Evolutionary conservation across 64 coral and sea anemone genomes (phyloP).

Genomic region (Catalaphyllia jardinei): DNA sequence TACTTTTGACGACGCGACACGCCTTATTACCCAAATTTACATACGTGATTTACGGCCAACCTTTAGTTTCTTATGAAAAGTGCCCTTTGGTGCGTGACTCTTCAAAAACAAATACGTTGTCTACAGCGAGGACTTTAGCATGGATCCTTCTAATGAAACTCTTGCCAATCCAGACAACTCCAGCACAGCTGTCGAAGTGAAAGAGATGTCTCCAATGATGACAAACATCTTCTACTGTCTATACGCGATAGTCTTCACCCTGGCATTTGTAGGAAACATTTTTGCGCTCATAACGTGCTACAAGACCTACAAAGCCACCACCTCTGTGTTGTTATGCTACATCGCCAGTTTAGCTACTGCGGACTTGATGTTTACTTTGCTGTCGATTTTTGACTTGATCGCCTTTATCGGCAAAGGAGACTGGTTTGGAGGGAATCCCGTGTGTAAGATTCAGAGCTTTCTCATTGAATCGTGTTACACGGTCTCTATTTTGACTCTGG

Average conservation of each 20-base stretch:
- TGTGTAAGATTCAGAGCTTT: slow-evolving; percentile 78
- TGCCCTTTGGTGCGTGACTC: not conserved
- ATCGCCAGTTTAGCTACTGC: slow-evolving; percentile 79
- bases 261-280: slow-evolving; percentile 69
- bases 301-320: slow-evolving; percentile 58
- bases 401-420: slow-evolving; percentile 54
- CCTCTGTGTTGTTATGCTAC: slow-evolving; percentile 53
- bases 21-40: not conserved
- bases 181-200: not conserved
- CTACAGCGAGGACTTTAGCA: not conserved
- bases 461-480: slow-evolving; percentile 84
- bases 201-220: slow-evolving; percentile 13
- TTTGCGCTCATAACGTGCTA: slow-evolving; percentile 80
- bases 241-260: slow-evolving; percentile 54
- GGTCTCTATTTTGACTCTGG: slow-evolving; percentile 71
- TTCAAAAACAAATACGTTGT: not conserved
- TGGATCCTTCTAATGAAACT: not conserved
- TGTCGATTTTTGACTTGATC: slow-evolving; percentile 73
- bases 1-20: not conserved
- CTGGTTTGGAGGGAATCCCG: slow-evolving; percentile 64
- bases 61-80: not conserved
- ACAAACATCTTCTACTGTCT: not conserved
- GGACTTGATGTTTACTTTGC: slow-evolving; percentile 71
- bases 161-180: not conserved
- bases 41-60: not conserved